Evolutionary conservation across 2,888 invertebrate genomes (phyloP).

Genomic region (Crioceris asparagi): DNA sequence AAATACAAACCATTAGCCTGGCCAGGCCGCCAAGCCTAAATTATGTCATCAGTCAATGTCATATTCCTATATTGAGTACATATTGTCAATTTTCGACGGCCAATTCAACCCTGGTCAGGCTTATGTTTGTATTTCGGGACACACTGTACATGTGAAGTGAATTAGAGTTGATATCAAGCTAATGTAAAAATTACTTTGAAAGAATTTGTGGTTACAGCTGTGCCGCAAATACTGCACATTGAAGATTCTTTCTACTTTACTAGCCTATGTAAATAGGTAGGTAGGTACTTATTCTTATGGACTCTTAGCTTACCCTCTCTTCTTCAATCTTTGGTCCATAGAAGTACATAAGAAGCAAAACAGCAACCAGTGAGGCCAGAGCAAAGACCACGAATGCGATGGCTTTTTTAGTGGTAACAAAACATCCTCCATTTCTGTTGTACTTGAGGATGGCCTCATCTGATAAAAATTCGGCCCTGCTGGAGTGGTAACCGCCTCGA

Average conservation of each 20-base stretch:
- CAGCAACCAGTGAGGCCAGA: slow-evolving; percentile 26
- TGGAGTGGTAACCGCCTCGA: slow-evolving; percentile 31
- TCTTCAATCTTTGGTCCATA: slow-evolving; percentile 30
- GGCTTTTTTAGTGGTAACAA: slow-evolving; percentile 49
- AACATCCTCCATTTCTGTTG: slow-evolving; percentile 50
- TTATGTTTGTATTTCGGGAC: no score
- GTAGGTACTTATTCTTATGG: background rate
- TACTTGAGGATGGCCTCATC: slow-evolving; percentile 48
- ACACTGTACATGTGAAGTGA: no score
- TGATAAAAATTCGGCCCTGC: slow-evolving; percentile 50
- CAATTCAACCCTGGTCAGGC: no score
- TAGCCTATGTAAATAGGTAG: background rate
- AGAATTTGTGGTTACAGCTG: no score
- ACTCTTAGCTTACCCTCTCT: slow-evolving; percentile 21
- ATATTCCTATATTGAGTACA: no score
- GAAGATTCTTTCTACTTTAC: background rate
- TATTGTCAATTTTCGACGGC: no score
- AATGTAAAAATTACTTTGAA: no score
- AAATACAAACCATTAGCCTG: no score
- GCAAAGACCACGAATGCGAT: slow-evolving; percentile 37
- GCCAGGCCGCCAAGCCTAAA: no score
- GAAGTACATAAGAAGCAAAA: slow-evolving; percentile 32
- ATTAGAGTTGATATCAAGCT: no score
- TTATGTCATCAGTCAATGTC: no score
- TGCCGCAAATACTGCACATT: background rate